Evolutionary conservation across 2,113 vertebrate species (phyloP).

Genomic region (Martes martes): DNA sequence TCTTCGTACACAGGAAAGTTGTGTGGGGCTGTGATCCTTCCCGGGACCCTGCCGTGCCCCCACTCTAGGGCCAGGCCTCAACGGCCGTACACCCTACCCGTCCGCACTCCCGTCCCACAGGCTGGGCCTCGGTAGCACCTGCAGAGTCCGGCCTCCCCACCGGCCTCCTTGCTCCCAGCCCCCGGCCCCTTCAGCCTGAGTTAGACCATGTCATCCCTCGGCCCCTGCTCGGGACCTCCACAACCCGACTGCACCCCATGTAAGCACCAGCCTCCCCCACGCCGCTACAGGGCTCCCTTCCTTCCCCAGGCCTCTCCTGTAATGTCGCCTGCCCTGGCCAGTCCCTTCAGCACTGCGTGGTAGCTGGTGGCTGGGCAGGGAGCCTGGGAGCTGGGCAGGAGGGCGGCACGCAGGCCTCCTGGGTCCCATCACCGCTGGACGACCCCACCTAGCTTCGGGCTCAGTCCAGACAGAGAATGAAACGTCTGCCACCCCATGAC

Average conservation of each 20-base stretch:
- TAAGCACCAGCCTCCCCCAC: background rate
- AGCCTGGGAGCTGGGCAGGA: background rate
- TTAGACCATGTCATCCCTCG: background rate
- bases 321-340: background rate
- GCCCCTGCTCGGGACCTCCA: background rate
- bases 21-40: accelerated
- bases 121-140: background rate
- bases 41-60: accelerated
- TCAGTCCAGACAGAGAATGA: background rate
- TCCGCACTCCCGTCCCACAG: background rate
- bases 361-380: accelerated
- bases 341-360: accelerated
- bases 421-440: background rate
- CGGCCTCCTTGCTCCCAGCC: background rate
- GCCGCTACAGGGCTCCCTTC: background rate
- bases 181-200: background rate
- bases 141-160: background rate
- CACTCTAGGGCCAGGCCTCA: background rate
- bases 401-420: background rate
- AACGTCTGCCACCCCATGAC: background rate
- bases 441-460: background rate
- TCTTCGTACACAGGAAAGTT: no score
- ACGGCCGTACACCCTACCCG: background rate
- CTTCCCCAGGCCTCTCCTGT: background rate
- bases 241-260: background rate